Conservation (phyloP, 1,140 invertebrate genomes). For the Caenorhabditis brenneri region DNA sequence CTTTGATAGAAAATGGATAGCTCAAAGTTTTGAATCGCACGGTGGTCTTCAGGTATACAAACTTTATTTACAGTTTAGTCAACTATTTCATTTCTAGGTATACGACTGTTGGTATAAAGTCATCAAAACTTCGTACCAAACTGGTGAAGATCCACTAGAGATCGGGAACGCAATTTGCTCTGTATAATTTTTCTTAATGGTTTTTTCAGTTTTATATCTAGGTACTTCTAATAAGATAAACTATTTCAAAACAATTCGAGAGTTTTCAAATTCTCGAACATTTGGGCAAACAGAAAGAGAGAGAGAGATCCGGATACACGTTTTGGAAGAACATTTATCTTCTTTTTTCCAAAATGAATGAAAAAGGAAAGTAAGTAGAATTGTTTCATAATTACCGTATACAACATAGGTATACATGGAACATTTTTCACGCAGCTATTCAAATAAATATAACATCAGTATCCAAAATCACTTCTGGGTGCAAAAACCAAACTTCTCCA, state of each 20-base stretch:
- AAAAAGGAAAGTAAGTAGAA: too few species aligned
- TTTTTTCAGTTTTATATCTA: too few species aligned
- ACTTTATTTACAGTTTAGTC: background rate
- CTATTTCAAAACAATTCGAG: too few species aligned
- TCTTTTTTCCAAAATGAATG: too few species aligned
- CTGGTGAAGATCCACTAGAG: constrained; percentile 12
- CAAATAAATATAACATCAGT: background rate
- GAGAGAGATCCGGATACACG: too few species aligned
- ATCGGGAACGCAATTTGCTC: background rate
- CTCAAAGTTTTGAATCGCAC: constrained; percentile 53
- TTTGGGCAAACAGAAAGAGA: too few species aligned
- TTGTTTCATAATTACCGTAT: too few species aligned
- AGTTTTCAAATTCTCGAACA: too few species aligned
- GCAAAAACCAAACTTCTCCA: background rate
- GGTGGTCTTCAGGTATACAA: constrained; percentile 55
- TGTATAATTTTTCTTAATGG: background rate
- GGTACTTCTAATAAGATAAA: too few species aligned
- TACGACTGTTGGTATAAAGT: constrained; percentile 61
- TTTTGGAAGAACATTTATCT: too few species aligned
- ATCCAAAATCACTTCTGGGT: background rate
- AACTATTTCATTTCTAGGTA: background rate
- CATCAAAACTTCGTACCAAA: constrained; percentile 28
- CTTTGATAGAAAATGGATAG: constrained; percentile 61
- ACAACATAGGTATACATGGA: too few species aligned
- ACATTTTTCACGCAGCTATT: background rate